Conservation (phyloP, 1,140 invertebrate species). For the Limonius californicus region DNA sequence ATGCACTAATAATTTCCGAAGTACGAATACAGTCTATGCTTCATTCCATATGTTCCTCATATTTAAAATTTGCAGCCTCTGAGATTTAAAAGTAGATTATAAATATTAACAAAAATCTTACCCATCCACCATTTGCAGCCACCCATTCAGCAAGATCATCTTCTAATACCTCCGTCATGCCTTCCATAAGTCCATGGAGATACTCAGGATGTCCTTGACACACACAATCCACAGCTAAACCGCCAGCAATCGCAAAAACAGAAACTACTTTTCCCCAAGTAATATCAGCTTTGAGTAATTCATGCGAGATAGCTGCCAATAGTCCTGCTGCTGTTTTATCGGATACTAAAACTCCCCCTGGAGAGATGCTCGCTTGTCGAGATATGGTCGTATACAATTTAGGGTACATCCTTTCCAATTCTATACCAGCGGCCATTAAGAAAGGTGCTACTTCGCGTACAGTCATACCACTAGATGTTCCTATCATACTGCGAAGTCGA, state of each 20-base stretch:
- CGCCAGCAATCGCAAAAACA: constrained; percentile 63
- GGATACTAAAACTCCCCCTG: constrained; percentile 51
- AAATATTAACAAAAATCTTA: too few relatives aligned
- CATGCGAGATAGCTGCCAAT: constrained; percentile 56
- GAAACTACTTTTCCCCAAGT: constrained; percentile 68
- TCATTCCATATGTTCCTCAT: too few relatives aligned
- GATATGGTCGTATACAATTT: constrained; percentile 58
- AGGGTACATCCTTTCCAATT: constrained; percentile 65
- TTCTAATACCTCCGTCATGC: constrained; percentile 60
- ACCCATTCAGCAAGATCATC: constrained; percentile 66
- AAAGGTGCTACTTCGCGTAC: constrained; percentile 60
- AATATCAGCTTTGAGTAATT: constrained; percentile 56
- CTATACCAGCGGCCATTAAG: constrained; percentile 54
- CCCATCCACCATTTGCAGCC: constrained; percentile 69
- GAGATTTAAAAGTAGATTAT: too few relatives aligned
- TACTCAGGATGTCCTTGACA: constrained; percentile 62
- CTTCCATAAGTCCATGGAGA: constrained; percentile 57
- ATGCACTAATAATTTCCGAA: too few relatives aligned
- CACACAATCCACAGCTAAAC: constrained; percentile 66
- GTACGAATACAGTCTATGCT: too few relatives aligned
- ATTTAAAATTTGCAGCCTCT: too few relatives aligned
- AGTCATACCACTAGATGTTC: constrained; percentile 47
- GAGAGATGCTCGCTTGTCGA: constrained; percentile 51
- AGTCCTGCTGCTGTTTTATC: constrained; percentile 55
- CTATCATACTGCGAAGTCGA: constrained; percentile 58